Evolutionary conservation across 2,113 vertebrate species (phyloP).

Genomic region (Pipa parva): DNA sequence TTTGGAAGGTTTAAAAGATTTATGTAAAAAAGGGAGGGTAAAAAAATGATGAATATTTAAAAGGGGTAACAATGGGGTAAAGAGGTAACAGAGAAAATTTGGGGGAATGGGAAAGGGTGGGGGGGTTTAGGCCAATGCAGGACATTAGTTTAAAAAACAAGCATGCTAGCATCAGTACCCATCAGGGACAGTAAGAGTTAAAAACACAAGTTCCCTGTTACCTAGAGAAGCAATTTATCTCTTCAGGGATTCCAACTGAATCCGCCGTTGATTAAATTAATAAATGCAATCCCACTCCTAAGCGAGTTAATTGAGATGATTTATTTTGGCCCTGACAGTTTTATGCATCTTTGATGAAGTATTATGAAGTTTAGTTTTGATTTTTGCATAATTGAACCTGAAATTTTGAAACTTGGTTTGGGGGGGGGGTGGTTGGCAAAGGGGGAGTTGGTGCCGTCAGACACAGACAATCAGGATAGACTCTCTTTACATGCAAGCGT

Average conservation of each 20-base stretch:
- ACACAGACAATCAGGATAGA: constrained; percentile 79
- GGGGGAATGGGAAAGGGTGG: too few species aligned
- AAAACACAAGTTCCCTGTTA: too few species aligned
- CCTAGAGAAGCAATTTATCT: constrained; percentile 51
- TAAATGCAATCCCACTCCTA: constrained; percentile 80
- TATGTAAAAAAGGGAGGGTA: too few species aligned
- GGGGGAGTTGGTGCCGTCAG: constrained; percentile 52
- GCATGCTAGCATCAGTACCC: too few species aligned
- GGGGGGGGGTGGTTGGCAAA: too few species aligned
- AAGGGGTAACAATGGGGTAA: too few species aligned
- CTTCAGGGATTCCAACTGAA: constrained; percentile 61
- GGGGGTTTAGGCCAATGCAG: too few species aligned
- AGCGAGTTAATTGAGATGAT: constrained; percentile 80
- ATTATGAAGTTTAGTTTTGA: constrained; percentile 88
- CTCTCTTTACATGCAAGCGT: constrained; percentile 62
- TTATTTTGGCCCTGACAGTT: constrained; percentile 80
- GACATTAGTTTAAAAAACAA: too few species aligned
- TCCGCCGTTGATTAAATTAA: constrained; percentile 81
- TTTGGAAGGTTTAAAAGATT: too few species aligned
- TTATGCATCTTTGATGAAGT: constrained; percentile 91
- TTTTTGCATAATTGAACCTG: constrained; percentile 92
- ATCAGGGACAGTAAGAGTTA: too few species aligned
- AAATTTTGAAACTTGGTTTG: constrained; percentile 69
- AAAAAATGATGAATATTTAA: too few species aligned
- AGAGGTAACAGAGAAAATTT: too few species aligned